phyloP scores from a whole-genome alignment of 2,113 vertebrate genomes.

The Ceyx melanurus region DNA sequence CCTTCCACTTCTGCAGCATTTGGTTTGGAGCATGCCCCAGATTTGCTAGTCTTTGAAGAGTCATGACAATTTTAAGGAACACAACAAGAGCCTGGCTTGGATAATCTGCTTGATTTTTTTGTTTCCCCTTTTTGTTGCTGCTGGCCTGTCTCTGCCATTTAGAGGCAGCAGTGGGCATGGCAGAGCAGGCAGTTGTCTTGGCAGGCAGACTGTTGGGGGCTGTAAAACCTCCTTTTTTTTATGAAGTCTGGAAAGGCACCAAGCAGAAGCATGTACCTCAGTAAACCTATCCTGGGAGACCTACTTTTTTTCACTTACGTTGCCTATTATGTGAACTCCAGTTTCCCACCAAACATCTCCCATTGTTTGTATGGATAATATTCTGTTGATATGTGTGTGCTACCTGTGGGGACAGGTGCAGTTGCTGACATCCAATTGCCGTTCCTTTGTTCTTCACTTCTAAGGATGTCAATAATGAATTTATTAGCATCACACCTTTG shows the following conservation, averaged over 20 bases:
- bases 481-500: neutral
- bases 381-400: neutral
- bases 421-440: neutral
- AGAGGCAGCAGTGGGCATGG: neutral
- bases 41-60: neutral
- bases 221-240: neutral
- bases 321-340: neutral
- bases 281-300: neutral
- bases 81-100: neutral
- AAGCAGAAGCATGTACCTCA: neutral
- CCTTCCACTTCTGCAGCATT: neutral
- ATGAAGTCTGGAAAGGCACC: neutral
- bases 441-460: neutral
- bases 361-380: neutral
- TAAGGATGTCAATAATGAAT: neutral
- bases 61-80: neutral
- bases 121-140: neutral
- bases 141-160: neutral
- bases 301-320: neutral
- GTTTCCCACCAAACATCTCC: neutral
- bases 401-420: neutral
- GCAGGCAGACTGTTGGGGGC: neutral
- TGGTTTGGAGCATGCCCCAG: rapidly evolving
- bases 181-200: neutral
- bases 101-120: neutral